Percentiles rank a stretch among this genome's conserved stretches.
Conservation (phyloP, 1,140 invertebrate genomes). For the Platorchestia sp. region DNA sequence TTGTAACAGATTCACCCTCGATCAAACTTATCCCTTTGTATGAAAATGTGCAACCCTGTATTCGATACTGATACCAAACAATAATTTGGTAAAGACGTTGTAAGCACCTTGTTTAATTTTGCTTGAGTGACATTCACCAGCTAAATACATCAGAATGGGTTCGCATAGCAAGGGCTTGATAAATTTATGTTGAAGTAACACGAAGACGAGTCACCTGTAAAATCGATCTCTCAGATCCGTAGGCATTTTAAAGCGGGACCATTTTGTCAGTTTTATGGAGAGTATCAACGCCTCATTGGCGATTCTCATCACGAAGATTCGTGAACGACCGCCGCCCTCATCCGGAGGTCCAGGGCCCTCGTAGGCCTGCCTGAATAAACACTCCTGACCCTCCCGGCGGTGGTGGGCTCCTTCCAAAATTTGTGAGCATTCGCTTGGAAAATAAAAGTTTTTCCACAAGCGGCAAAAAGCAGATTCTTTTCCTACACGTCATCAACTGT, state of each 20-base stretch:
- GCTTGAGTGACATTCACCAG: not conserved
- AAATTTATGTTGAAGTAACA: not conserved
- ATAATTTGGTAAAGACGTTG: no score
- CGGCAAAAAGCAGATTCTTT: not conserved
- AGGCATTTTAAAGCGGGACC: not conserved
- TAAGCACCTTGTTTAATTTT: not conserved
- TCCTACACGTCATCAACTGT: not conserved
- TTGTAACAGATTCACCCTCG: no score
- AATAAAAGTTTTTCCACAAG: not conserved
- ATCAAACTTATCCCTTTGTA: no score
- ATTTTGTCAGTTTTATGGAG: conserved; percentile 9
- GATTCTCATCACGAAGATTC: not conserved
- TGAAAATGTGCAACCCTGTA: no score
- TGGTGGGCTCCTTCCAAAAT: not conserved
- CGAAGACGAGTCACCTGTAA: not conserved
- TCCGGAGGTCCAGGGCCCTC: not conserved
- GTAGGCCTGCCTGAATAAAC: conserved; percentile 15
- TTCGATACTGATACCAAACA: no score
- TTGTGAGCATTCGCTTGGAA: not conserved
- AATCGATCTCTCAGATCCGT: not conserved
- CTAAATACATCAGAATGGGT: not conserved
- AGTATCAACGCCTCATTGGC: not conserved
- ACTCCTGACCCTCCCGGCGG: not conserved
- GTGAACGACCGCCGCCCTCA: not conserved
- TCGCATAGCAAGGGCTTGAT: not conserved